Percentiles rank a stretch among this genome's conserved stretches.
These are phyloP conservation scores for Meliscaeva auricollis DNA, from an alignment of 2,888 invertebrate genomes.

Conservation along the genomic window DNA sequence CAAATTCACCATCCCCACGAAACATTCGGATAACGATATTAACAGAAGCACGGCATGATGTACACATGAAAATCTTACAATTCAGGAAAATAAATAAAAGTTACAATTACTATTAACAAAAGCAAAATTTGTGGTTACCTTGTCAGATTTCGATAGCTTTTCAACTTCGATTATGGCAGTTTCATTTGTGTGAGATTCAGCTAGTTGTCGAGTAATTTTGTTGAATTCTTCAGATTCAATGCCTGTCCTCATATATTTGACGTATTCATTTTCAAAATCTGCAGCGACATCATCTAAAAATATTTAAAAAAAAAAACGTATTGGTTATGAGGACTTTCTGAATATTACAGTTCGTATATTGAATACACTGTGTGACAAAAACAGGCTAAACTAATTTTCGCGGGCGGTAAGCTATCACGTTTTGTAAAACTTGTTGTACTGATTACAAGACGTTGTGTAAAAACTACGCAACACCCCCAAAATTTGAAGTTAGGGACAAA, in stretches of 20 bases:
- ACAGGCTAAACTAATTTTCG: too few species aligned
- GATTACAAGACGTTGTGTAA: too few species aligned
- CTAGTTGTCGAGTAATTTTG: slow-evolving; percentile 79
- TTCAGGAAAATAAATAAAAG: too few species aligned
- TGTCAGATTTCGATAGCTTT: slow-evolving; percentile 77
- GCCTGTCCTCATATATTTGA: slow-evolving; percentile 79
- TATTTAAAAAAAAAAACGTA: background rate
- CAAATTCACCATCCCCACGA: slow-evolving; percentile 84
- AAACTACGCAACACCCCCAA: too few species aligned
- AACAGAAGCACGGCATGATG: slow-evolving; percentile 79
- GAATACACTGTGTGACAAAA: too few species aligned
- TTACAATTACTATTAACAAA: too few species aligned
- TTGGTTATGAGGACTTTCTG: background rate
- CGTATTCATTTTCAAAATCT: slow-evolving; percentile 79
- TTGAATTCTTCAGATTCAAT: slow-evolving; percentile 78
- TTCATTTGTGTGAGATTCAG: slow-evolving; percentile 80
- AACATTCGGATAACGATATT: slow-evolving; percentile 81
- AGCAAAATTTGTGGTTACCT: too few species aligned
- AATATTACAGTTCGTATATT: too few species aligned
- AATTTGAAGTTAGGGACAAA: too few species aligned
- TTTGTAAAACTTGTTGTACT: too few species aligned
- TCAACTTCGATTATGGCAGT: slow-evolving; percentile 78
- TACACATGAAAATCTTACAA: slow-evolving; percentile 80
- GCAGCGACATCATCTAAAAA: slow-evolving; percentile 78
- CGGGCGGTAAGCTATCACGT: too few species aligned